Conservation (phyloP, 2,797 vertebrate species). For the Myotis pilosus region DNA sequence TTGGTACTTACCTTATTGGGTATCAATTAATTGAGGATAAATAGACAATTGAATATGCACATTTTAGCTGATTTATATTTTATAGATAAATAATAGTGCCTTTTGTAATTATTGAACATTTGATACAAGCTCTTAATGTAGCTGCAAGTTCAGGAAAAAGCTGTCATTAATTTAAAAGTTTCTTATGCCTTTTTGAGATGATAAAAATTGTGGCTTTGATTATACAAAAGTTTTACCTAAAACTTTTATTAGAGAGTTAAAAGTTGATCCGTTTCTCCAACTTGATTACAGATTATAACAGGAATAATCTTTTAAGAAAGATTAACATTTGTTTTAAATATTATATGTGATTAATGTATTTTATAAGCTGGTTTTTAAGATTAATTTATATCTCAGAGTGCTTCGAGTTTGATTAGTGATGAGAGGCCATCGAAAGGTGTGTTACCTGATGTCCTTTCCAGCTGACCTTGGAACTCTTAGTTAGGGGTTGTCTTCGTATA, state of each 20-base stretch:
- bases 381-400: not conserved
- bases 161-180: not conserved
- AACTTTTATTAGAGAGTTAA: not conserved
- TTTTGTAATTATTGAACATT: not conserved
- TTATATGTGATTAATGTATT: not conserved
- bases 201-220: not conserved
- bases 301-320: not conserved
- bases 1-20: not conserved
- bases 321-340: not conserved
- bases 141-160: not conserved
- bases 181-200: not conserved
- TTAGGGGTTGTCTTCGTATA: not conserved
- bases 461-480: not conserved
- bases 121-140: not conserved
- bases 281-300: not conserved
- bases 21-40: not conserved
- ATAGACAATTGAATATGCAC: not conserved
- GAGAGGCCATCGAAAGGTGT: not conserved
- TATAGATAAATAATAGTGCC: not conserved
- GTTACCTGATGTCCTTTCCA: not conserved
- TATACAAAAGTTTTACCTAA: not conserved
- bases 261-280: not conserved
- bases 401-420: not conserved
- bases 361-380: not conserved
- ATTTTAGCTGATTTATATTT: constrained; percentile 8